These are phyloP conservation scores for Synergus gifuensis DNA, from an alignment of 2,888 invertebrate genomes.

Conservation along the genomic window DNA sequence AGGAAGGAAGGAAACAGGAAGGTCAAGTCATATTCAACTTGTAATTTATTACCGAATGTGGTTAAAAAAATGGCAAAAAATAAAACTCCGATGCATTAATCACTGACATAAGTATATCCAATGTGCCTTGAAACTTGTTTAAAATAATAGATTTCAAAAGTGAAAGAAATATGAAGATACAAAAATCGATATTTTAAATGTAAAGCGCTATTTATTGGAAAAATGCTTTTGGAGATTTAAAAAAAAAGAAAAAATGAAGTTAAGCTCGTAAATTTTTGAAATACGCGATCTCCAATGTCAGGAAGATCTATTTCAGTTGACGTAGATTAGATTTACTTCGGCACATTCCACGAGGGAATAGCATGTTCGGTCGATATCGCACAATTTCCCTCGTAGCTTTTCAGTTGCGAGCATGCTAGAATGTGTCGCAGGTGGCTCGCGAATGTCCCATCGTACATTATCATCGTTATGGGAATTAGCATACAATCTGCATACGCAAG, in stretches of 20 bases:
- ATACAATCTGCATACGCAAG: conserved; percentile 32
- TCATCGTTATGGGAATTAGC: conserved; percentile 36
- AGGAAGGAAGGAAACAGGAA: neutral
- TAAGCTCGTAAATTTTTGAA: neutral
- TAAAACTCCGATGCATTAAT: neutral
- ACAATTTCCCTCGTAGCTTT: conserved; percentile 34
- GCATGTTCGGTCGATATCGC: conserved; percentile 14
- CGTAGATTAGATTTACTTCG: conserved; percentile 32
- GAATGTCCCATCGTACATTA: conserved; percentile 25
- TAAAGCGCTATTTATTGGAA: neutral
- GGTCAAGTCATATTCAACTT: conserved; percentile 9
- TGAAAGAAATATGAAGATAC: neutral
- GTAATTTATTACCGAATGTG: conserved; percentile 2
- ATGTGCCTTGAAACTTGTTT: neutral
- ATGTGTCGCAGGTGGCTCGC: neutral
- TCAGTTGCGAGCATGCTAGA: neutral
- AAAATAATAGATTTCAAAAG: neutral
- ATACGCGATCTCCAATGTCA: neutral
- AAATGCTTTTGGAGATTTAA: neutral
- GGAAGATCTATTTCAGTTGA: conserved; percentile 18
- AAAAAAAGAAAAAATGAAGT: neutral
- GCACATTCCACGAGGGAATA: conserved; percentile 35
- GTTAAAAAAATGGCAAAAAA: neutral
- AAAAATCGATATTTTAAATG: neutral
- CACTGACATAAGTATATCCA: neutral